A percentile compares a stretch with the other conserved stretches of the same genome.
Conservation (phyloP, 2,113 vertebrate genomes). For the Ictidomys tridecemlineatus region DNA sequence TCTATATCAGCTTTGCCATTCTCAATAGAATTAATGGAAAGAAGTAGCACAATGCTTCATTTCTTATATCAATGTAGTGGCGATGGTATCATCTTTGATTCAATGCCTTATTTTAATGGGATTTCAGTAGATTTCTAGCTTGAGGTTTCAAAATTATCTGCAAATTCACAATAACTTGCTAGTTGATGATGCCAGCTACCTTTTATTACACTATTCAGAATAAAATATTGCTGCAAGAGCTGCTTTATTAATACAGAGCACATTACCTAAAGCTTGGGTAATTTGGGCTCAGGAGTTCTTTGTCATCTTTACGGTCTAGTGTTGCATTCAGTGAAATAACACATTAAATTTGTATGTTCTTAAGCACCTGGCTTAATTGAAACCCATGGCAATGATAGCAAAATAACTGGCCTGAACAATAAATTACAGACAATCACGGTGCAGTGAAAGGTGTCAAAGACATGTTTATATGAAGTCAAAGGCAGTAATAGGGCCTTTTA, state of each 20-base stretch:
- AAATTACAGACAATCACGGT: slow-evolving; percentile 40
- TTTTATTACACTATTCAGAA: slow-evolving; percentile 86
- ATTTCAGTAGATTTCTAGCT: slow-evolving; percentile 80
- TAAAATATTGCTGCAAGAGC: slow-evolving; percentile 84
- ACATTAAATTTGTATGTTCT: slow-evolving; percentile 85
- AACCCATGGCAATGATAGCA: slow-evolving; percentile 62
- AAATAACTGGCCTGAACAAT: slow-evolving; percentile 51
- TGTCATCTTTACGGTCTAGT: slow-evolving; percentile 83
- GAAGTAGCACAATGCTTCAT: slow-evolving; percentile 79
- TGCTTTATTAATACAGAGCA: slow-evolving; percentile 80
- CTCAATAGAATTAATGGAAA: slow-evolving; percentile 69
- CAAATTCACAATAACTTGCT: slow-evolving; percentile 84
- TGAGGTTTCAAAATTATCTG: slow-evolving; percentile 86
- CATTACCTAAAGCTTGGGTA: slow-evolving; percentile 82
- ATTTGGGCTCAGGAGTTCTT: slow-evolving; percentile 81
- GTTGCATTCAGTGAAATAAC: slow-evolving; percentile 79
- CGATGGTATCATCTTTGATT: slow-evolving; percentile 83
- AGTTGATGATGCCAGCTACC: slow-evolving; percentile 83
- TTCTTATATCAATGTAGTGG: slow-evolving; percentile 70
- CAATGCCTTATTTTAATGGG: slow-evolving; percentile 81
- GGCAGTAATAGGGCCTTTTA: not conserved
- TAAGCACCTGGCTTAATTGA: slow-evolving; percentile 84
- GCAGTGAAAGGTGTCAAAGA: slow-evolving; percentile 2
- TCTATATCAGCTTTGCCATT: slow-evolving; percentile 56
- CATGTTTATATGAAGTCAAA: slow-evolving; percentile 61